Conservation (phyloP, 2,888 invertebrate genomes). For the Amiota minor region DNA sequence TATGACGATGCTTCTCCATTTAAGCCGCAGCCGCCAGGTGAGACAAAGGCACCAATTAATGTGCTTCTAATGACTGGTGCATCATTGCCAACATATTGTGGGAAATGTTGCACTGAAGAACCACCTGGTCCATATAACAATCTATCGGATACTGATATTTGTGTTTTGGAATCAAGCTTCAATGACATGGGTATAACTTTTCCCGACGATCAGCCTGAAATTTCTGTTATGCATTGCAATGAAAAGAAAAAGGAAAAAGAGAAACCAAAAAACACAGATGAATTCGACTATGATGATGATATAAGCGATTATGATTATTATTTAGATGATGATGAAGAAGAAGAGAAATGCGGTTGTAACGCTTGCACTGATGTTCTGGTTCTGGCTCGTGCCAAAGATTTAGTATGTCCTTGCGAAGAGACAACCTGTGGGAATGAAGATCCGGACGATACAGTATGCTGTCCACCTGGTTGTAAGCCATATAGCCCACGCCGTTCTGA, state of each 20-base stretch:
- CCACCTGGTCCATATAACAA: background rate
- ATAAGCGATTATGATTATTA: background rate
- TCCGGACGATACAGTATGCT: conserved; percentile 28
- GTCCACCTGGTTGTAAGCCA: conserved; percentile 12
- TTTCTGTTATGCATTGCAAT: conserved; percentile 42
- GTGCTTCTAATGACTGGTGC: conserved; percentile 52
- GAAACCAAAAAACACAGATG: background rate
- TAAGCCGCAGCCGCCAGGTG: background rate
- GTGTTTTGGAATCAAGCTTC: conserved; percentile 49
- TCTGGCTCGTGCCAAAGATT: conserved; percentile 33
- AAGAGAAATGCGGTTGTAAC: background rate
- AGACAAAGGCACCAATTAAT: conserved; percentile 38
- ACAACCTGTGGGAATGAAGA: conserved; percentile 34
- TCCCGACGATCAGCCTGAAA: conserved; percentile 47
- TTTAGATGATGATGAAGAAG: background rate
- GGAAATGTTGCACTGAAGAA: conserved; percentile 3
- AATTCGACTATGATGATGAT: background rate
- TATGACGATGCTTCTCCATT: background rate
- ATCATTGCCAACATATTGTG: conserved; percentile 38
- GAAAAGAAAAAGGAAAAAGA: background rate
- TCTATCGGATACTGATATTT: conserved; percentile 47
- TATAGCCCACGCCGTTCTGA: background rate
- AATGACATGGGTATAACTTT: conserved; percentile 39
- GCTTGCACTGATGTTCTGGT: conserved; percentile 55
- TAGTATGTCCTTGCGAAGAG: conserved; percentile 42